Evolutionary conservation across 2,888 invertebrate genomes (phyloP).

Genomic region (Drosophila mercatorum): DNA sequence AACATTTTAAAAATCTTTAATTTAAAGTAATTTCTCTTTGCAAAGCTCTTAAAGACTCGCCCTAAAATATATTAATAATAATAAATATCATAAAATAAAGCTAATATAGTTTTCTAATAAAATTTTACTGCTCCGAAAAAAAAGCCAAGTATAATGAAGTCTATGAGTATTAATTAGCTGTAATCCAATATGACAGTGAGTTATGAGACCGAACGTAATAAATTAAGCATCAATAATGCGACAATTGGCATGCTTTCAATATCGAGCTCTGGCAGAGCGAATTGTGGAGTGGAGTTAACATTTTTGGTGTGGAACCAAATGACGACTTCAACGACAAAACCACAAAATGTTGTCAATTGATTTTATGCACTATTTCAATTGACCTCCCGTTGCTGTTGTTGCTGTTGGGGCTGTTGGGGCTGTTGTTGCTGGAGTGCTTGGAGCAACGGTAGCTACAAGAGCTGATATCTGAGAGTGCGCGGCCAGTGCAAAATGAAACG

Average conservation of each 20-base stretch:
- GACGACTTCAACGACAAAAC: conserved; percentile 34
- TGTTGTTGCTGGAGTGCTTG: conserved; percentile 39
- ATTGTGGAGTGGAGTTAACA: conserved; percentile 38
- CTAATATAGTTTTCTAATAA: neutral
- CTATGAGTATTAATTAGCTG: conserved; percentile 19
- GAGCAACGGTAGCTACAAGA: conserved; percentile 71
- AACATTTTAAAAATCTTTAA: neutral
- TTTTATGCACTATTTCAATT: conserved; percentile 82
- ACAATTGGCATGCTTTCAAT: conserved; percentile 66
- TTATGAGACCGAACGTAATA: conserved; percentile 57
- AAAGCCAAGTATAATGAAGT: neutral
- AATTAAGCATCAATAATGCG: conserved; percentile 72
- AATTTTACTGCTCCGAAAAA: neutral
- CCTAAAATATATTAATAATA: neutral
- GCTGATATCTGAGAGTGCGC: conserved; percentile 49
- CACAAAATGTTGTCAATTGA: conserved; percentile 82
- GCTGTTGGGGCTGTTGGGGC: conserved; percentile 28
- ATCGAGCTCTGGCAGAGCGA: conserved; percentile 54
- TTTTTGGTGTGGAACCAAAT: conserved; percentile 29
- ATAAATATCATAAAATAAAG: too few species aligned
- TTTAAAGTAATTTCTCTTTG: neutral
- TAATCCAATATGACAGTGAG: conserved; percentile 53
- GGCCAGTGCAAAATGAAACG: conserved; percentile 80
- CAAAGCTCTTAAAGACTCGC: neutral
- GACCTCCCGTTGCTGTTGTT: conserved; percentile 55